phyloP scores from a whole-genome alignment of 2,888 invertebrate species.

The Euzophera pinguis region DNA sequence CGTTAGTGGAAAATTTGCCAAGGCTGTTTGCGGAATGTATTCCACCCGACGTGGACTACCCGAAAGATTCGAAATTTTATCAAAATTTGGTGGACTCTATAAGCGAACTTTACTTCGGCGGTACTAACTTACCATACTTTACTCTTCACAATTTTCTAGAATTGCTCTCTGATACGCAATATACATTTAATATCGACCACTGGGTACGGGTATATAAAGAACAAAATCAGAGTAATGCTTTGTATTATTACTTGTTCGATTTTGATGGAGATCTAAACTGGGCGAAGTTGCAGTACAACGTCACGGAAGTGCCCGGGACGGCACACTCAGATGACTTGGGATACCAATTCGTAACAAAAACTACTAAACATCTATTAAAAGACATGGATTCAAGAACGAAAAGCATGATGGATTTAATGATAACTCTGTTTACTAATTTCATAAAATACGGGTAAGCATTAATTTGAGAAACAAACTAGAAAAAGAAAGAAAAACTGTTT shows the following conservation, averaged over 20 bases:
- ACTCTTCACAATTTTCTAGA: slow-evolving; percentile 21
- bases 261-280: slow-evolving; percentile 27
- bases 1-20: slow-evolving; percentile 23
- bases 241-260: slow-evolving; percentile 25
- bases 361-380: slow-evolving; percentile 17
- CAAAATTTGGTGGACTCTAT: slow-evolving; percentile 28
- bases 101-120: slow-evolving; percentile 31
- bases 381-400: slow-evolving; percentile 20
- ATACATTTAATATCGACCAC: slow-evolving; percentile 18
- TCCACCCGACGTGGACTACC: slow-evolving; percentile 36
- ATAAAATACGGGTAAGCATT: slow-evolving; percentile 29
- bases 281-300: slow-evolving; percentile 18
- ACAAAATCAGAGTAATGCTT: slow-evolving; percentile 15
- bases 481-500: too few species aligned
- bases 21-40: slow-evolving; percentile 31
- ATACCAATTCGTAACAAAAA: slow-evolving; percentile 27
- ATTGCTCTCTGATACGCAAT: slow-evolving; percentile 26
- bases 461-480: not conserved
- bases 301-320: slow-evolving; percentile 20
- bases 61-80: slow-evolving; percentile 23
- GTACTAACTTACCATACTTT: slow-evolving; percentile 20
- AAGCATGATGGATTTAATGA: slow-evolving; percentile 21
- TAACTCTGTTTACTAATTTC: slow-evolving; percentile 27
- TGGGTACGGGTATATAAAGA: slow-evolving; percentile 24
- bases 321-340: slow-evolving; percentile 28